A percentile compares a stretch with the other conserved stretches of the same genome.
These are phyloP conservation scores for Andrena marginata DNA, from an alignment of 2,888 invertebrate genomes.

Conservation along the genomic window DNA sequence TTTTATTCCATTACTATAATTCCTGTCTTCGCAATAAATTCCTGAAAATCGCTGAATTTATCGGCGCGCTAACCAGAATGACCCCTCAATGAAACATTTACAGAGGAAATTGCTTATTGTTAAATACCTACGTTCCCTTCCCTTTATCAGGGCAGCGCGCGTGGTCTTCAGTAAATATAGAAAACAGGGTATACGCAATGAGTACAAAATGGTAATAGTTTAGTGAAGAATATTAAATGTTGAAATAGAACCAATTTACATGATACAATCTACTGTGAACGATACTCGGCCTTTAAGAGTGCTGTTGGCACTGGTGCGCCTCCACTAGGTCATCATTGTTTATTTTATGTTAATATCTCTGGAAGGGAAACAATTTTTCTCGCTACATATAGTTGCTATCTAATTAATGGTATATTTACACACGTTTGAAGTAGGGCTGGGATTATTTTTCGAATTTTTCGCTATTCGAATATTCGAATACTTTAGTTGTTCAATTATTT, in stretches of 20 bases:
- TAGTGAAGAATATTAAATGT: conserved; percentile 15
- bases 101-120: not conserved
- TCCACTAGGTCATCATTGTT: conserved; percentile 57
- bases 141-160: conserved; percentile 9
- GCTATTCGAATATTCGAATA: too few species aligned
- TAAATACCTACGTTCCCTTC: not conserved
- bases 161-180: conserved; percentile 6
- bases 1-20: too few species aligned
- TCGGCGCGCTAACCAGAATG: too few species aligned
- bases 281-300: conserved; percentile 1
- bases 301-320: not conserved
- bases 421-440: not conserved
- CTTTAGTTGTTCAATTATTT: too few species aligned
- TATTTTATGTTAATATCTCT: conserved; percentile 35
- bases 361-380: conserved; percentile 29
- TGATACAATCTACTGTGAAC: too few species aligned
- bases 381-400: conserved; percentile 36
- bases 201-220: not conserved
- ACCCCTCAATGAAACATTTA: conserved; percentile 10
- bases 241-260: not conserved
- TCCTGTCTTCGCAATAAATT: too few species aligned
- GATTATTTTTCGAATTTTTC: too few species aligned
- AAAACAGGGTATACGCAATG: not conserved
- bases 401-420: conserved; percentile 40
- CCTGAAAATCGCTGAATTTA: too few species aligned